phyloP scores from a whole-genome alignment of 2,113 vertebrate species.

The Hippocampus zosterae region DNA sequence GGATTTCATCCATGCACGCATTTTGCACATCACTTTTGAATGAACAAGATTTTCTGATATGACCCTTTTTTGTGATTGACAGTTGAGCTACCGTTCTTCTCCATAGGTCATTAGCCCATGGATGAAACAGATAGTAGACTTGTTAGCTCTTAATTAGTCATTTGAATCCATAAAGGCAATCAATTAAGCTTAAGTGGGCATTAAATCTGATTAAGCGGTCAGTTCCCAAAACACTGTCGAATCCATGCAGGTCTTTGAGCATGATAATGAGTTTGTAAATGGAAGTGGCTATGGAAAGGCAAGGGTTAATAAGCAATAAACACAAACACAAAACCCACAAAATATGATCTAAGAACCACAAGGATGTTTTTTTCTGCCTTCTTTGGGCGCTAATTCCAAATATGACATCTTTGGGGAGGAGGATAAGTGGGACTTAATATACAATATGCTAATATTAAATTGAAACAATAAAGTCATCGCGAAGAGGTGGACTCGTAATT shows the following conservation, averaged over 20 bases:
- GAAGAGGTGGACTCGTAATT: conserved; percentile 51
- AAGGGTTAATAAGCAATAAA: conserved; percentile 45
- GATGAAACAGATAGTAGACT: conserved; percentile 64
- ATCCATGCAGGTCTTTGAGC: conserved; percentile 67
- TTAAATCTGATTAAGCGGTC: conserved; percentile 76
- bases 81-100: conserved; percentile 32
- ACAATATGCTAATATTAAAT: conserved; percentile 58
- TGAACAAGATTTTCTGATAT: conserved; percentile 21
- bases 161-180: conserved; percentile 74
- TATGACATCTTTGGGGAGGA: conserved; percentile 60
- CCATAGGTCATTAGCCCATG: conserved; percentile 56
- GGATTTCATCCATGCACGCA: background rate
- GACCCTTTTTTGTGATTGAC: conserved; percentile 44
- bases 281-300: conserved; percentile 32
- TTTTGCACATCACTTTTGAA: conserved; percentile 8
- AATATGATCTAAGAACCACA: conserved; percentile 11
- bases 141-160: conserved; percentile 75
- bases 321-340: conserved; percentile 21
- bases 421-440: conserved; percentile 65
- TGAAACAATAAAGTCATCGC: conserved; percentile 62
- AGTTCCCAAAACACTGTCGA: conserved; percentile 75
- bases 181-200: conserved; percentile 75
- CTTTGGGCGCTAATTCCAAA: conserved; percentile 51
- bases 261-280: conserved; percentile 67
- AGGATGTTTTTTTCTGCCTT: conserved; percentile 12